Evolutionary conservation across 2,113 vertebrate species (phyloP).

Genomic region (Cavia porcellus): DNA sequence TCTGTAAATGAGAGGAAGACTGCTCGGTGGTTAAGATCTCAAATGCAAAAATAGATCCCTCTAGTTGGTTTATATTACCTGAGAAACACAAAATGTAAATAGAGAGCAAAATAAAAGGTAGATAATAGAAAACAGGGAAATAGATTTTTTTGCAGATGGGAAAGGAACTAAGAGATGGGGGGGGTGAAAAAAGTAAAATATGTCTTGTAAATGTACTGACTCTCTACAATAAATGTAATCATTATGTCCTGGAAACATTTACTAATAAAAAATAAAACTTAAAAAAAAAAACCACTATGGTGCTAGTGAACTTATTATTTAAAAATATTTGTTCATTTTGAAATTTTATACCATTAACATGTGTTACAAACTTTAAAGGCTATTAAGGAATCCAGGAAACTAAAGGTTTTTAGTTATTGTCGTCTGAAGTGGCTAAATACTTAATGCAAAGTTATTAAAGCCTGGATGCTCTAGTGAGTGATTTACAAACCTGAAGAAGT

Average conservation of each 20-base stretch:
- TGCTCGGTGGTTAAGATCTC: background rate
- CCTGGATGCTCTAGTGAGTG: background rate
- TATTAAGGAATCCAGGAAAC: slow-evolving; percentile 4
- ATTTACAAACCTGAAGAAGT: background rate
- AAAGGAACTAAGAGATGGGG: background rate
- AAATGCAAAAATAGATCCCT: slow-evolving; percentile 48
- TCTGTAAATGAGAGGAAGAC: slow-evolving; percentile 44
- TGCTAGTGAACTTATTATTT: background rate
- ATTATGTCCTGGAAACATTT: background rate
- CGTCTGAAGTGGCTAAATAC: background rate
- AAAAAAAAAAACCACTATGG: too few relatives aligned
- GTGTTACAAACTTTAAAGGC: background rate
- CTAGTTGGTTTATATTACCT: background rate
- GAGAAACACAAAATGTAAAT: background rate
- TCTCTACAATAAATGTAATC: background rate
- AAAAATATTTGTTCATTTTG: slow-evolving; percentile 15
- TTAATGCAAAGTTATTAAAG: background rate
- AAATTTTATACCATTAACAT: slow-evolving; percentile 1
- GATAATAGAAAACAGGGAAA: background rate
- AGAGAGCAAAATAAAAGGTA: background rate
- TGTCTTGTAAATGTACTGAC: background rate
- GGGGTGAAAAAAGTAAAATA: background rate
- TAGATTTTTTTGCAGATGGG: background rate
- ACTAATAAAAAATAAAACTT: background rate
- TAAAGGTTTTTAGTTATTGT: background rate